Evolutionary conservation across 1,140 invertebrate genomes (phyloP), one percentile per base, ranked within the genome.

Genomic region (Listronotus bonariensis): DNA sequence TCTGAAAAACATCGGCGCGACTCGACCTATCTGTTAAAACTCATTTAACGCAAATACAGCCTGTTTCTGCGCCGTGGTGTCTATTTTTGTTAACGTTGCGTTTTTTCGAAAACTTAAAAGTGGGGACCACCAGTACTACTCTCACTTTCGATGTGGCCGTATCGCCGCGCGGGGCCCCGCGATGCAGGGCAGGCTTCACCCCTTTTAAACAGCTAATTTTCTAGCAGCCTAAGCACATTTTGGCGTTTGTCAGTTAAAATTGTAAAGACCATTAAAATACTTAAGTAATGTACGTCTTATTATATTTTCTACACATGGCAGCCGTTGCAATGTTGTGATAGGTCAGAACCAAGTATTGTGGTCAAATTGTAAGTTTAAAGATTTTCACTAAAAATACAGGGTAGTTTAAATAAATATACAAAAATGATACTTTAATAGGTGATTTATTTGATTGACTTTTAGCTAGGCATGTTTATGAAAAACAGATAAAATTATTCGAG

Each of bases 111-210:
- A 52, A 17, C 18, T 18, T 52, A 11, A 8, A 62, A 36, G 41
- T 11, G 34, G 38, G 48, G 42, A 53, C 51, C 59, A 53, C 49
- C 18, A 49, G 46, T 60, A 38, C 17, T 34, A 60, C 46, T 40
- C 34, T 43, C 59, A 53, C 31, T 62, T 49, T 60, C 46, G 57
- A 53, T 53, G 59, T 36, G 49, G 48, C 18, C 26, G 45, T 53
- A 53, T 42, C 51, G 51, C 38, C 48, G 41, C 49, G 51, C 59
- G 59, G 59, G 38, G 11, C 48, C 48, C 59, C 26, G 41, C 59
- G 48, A 53, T 62, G 59, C 59, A 62, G 59, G 59, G 12, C 48
- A 34, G 59, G 20, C 48, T 53, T 62, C 34, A 31, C 57, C 32
- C 26, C 57, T 15, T 48, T 46, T 58, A 18, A 46, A 41, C 41